These are phyloP conservation scores for Lycaena phlaeas DNA, from an alignment of 2,888 invertebrate genomes.

Conservation along the genomic window DNA sequence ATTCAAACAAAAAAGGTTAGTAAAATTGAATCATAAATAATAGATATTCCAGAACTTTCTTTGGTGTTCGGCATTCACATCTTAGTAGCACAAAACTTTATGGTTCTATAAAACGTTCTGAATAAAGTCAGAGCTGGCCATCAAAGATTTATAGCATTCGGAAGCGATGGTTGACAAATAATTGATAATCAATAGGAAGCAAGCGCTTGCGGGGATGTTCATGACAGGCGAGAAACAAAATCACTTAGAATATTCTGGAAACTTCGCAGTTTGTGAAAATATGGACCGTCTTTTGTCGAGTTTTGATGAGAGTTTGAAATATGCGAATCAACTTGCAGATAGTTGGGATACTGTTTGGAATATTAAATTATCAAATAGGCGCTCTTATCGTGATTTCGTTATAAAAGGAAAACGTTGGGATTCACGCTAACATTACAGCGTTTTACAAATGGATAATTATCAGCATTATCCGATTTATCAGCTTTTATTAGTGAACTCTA, in stretches of 20 bases:
- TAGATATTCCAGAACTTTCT: neutral
- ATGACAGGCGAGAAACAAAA: neutral
- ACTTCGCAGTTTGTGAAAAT: neutral
- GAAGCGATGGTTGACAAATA: neutral
- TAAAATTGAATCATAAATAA: constrained; percentile 6
- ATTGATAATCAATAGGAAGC: neutral
- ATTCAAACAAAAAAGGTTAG: neutral
- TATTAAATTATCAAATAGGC: too few species aligned
- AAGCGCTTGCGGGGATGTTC: neutral
- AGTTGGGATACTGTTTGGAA: too few species aligned
- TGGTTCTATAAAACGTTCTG: constrained; percentile 1
- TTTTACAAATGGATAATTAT: too few species aligned
- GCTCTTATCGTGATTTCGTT: too few species aligned
- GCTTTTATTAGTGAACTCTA: too few species aligned
- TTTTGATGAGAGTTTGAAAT: neutral
- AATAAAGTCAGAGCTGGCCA: neutral
- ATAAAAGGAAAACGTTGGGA: too few species aligned
- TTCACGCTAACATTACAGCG: too few species aligned
- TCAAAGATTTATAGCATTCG: constrained; percentile 1
- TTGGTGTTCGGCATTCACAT: neutral
- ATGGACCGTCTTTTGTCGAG: neutral
- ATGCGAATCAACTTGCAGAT: too few species aligned
- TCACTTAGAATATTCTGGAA: neutral
- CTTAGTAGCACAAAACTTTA: neutral
- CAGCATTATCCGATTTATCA: too few species aligned